Evolutionary conservation across 2,113 vertebrate genomes (phyloP), one percentile per base, ranked within the genome.

Genomic region (Nanorana parkeri): DNA sequence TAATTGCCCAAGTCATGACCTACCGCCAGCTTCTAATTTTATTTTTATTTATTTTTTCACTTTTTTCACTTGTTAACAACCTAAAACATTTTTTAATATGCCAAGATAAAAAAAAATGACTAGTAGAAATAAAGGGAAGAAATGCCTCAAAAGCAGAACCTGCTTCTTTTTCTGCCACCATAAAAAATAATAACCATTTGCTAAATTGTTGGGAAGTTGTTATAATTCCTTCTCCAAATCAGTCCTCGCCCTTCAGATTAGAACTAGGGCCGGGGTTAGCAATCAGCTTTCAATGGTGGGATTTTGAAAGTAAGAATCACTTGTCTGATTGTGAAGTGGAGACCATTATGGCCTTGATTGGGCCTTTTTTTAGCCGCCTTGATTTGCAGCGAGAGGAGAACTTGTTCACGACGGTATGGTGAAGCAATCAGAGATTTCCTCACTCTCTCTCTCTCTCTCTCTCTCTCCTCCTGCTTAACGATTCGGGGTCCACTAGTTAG

Each of bases 261-360:
- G 92, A 93, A 94, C 93, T 93, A 92, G 93, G 93, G 93, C 92
- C 90, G 90, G 93, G 92, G 95, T 95, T 96, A 95, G 97, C 96
- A 98, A 98, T 98, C 97, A 98, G 93, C 88, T 90, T 89, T 95
- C 96, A 97, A 97, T 95, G 95, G 95, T 94, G 91, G 95, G 91
- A 94, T 95, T 97, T 96, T 95, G 93, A 91, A 92, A 93, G 94
- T 93, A 93, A 89, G 93, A 86, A 93, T 96, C 95, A 94, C 95
- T 95, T 96, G 94, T 94, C 95, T 98, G 97, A 98, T 98, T 98
- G 97, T 98, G 94, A 96, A 98, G 97, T 97, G 95, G 94, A 87
- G 89, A 94, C 96, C 94, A 98, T 97, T 98, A 97, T 94, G 93
- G 92, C 91, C 93, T 93, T 97, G 96, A 97, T 97, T 97, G 96